Percentiles rank a stretch among this genome's conserved stretches.
phyloP scores from a whole-genome alignment of 1,140 invertebrate species.

The Nebria ingens region DNA sequence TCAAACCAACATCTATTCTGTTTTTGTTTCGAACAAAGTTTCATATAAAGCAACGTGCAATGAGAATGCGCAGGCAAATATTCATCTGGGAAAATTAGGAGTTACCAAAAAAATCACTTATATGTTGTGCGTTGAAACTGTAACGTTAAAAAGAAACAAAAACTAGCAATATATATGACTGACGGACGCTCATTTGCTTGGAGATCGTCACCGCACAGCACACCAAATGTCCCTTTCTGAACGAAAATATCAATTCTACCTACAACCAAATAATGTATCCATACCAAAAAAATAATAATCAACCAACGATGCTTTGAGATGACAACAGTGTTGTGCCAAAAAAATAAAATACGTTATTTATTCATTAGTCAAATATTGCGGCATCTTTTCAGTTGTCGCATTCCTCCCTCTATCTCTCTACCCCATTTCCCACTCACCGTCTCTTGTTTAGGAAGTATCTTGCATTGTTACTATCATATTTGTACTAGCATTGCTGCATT shows the following conservation, averaged over 20 bases:
- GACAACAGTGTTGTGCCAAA: constrained; percentile 8
- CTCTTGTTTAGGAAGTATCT: constrained; percentile 8
- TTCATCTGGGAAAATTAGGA: too few relatives aligned
- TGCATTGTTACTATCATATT: constrained; percentile 13
- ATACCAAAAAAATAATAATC: background rate
- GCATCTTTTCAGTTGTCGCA: background rate
- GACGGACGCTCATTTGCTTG: background rate
- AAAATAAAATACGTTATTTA: constrained; percentile 4
- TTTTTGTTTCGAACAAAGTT: too few relatives aligned
- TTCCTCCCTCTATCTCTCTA: constrained; percentile 2
- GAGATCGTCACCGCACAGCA: constrained; percentile 5
- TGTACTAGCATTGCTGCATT: constrained; percentile 14
- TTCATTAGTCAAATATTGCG: background rate
- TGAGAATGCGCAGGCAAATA: too few relatives aligned
- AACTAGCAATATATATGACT: constrained; percentile 5
- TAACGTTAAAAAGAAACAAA: constrained; percentile 2
- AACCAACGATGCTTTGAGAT: constrained; percentile 4
- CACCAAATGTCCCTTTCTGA: background rate
- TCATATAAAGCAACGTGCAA: too few relatives aligned
- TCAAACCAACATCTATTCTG: too few relatives aligned
- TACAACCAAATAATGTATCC: background rate
- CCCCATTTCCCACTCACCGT: background rate
- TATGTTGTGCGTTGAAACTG: constrained; percentile 3
- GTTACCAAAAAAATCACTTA: constrained; percentile 8
- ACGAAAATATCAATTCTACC: background rate